phyloP scores from a whole-genome alignment of 2,113 vertebrate genomes.

The Delphinapterus leucas region DNA sequence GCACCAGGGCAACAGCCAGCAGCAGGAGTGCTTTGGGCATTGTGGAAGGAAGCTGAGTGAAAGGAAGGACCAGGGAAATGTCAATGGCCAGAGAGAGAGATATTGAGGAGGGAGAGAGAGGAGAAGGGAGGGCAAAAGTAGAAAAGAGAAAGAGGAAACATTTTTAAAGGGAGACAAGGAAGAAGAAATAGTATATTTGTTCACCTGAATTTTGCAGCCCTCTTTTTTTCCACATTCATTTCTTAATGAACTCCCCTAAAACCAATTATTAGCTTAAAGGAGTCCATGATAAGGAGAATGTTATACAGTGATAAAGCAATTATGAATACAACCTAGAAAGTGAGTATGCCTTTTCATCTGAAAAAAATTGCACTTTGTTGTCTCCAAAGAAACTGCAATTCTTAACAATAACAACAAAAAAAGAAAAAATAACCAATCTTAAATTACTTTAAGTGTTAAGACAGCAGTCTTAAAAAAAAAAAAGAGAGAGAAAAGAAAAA shows the following conservation, averaged over 20 bases:
- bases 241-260: neutral
- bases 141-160: neutral
- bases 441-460: neutral
- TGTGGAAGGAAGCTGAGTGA: constrained; percentile 28
- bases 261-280: neutral
- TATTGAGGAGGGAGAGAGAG: neutral
- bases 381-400: constrained; percentile 11
- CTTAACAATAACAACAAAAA: neutral
- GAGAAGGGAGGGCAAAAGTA: neutral
- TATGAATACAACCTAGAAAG: neutral
- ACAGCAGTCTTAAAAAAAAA: neutral
- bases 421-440: neutral
- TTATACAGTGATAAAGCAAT: neutral
- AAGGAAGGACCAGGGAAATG: neutral
- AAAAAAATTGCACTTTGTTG: neutral
- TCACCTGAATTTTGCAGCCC: neutral
- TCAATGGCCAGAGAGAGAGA: neutral
- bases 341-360: neutral
- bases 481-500: neutral
- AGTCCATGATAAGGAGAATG: neutral
- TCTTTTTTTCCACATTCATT: neutral
- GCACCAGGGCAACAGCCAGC: constrained; percentile 54
- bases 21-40: constrained; percentile 69
- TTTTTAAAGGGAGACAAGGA: neutral
- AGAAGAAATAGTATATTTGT: neutral